phyloP scores from a whole-genome alignment of 2,113 vertebrate species.

The Notothenia coriiceps region DNA sequence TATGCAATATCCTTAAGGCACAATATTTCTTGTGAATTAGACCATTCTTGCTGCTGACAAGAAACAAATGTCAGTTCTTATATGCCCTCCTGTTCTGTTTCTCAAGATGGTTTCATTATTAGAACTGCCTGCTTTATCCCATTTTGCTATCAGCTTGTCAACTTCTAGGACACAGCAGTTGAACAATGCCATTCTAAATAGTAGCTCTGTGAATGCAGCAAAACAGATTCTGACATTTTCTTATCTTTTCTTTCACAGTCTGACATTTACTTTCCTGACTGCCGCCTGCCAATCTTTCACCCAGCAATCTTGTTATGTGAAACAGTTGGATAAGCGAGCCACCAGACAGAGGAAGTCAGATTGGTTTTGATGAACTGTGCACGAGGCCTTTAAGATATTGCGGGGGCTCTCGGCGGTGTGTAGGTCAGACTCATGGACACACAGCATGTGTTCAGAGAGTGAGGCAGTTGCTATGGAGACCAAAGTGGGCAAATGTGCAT shows the following conservation, averaged over 20 bases:
- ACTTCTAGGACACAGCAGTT: slow-evolving; percentile 6
- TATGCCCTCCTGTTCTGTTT: background rate
- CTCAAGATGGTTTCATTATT: background rate
- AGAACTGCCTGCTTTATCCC: background rate
- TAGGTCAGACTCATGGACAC: slow-evolving; percentile 64
- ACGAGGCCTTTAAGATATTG: slow-evolving; percentile 51
- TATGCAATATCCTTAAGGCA: background rate
- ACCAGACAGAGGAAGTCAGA: slow-evolving; percentile 34
- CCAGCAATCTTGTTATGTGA: slow-evolving; percentile 64
- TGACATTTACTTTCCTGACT: slow-evolving; percentile 70
- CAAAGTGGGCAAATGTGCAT: slow-evolving; percentile 26
- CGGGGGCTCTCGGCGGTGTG: slow-evolving; percentile 24
- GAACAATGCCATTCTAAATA: slow-evolving; percentile 48
- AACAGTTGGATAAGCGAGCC: slow-evolving; percentile 67
- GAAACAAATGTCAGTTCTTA: background rate
- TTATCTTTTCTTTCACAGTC: slow-evolving; percentile 50
- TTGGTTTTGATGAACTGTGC: slow-evolving; percentile 61
- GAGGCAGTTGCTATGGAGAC: slow-evolving; percentile 78
- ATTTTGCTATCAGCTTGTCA: slow-evolving; percentile 13
- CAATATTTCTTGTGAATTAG: background rate
- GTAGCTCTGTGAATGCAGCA: slow-evolving; percentile 43
- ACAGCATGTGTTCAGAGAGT: slow-evolving; percentile 49
- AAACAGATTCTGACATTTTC: slow-evolving; percentile 70
- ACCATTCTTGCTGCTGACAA: background rate
- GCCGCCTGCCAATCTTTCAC: slow-evolving; percentile 38